Base-by-base conservation (phyloP, 2,113 vertebrate genomes). In the Anarrhichthys ocellatus region DNA sequence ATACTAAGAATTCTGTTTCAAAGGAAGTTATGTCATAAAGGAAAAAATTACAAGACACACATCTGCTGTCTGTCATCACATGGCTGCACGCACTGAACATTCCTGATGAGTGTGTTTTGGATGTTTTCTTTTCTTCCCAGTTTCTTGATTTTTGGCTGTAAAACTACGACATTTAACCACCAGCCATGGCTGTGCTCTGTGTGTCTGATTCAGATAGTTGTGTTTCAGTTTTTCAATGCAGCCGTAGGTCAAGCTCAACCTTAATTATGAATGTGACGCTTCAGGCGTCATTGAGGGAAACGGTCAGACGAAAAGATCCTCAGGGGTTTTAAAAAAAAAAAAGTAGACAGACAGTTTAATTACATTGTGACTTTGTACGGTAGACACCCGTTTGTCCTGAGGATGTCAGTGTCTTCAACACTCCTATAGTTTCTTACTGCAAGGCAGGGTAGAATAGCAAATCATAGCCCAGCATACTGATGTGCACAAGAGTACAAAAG, bases 311-410 rank as follows among this genome's bases (percentile, higher is more conserved):
- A 73, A 18, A 13, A 24, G 5, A 34, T n/a, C 81, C 27, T 9
- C 29, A 59, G 75, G 82, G 44, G 0, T 74, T 86, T 83, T 50
- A 14, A 40, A 50, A 76, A 73, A 59, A 14, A 46, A 50, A 76
- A 73, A 59, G 40, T 24, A 72, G 15, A 63, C 5, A 69, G n/a
- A 70, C 82, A 56, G 70, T 75, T 81, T 78, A 87, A 90, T 89
- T 84, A 81, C 15, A 67, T 62, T 65, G 40, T 71, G 76, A 84
- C 67, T 73, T 82, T 67, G 73, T 34, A 38, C 61, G 29, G n/a
- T 44, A 24, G 64, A 74, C 34, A 76, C 76, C 73, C 62, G 13
- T 80, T 70, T 86, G 65, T 78, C 80, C 84, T 48, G 58, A 67
- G 78, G 82, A 82, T 56, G 36, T 79, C 64, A 44, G 17, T 34